phyloP scores from a whole-genome alignment of 1,140 invertebrate genomes.

The Rhopalosiphum padi region DNA sequence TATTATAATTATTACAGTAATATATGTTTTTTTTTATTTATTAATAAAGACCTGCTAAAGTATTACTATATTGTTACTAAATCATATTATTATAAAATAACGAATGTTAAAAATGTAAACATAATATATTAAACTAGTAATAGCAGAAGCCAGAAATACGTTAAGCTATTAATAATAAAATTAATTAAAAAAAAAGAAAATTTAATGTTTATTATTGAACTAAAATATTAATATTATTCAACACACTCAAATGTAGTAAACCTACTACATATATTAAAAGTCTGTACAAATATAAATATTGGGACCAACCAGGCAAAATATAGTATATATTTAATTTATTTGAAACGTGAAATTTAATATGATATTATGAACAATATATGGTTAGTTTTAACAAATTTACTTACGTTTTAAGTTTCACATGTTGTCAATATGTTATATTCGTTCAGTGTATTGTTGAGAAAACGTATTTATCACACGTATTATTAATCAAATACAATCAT shows the following conservation, averaged over 20 bases:
- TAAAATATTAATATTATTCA: too few relatives aligned
- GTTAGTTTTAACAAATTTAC: background rate
- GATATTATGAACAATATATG: background rate
- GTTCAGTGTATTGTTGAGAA: background rate
- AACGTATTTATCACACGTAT: background rate
- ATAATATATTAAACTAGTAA: too few relatives aligned
- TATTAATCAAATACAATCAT: background rate
- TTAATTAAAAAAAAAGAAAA: too few relatives aligned
- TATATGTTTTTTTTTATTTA: too few relatives aligned
- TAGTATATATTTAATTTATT: background rate
- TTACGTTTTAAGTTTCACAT: background rate
- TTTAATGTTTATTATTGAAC: too few relatives aligned
- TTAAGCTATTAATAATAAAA: too few relatives aligned
- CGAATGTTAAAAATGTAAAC: too few relatives aligned
- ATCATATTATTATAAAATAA: too few relatives aligned
- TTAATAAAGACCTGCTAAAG: too few relatives aligned
- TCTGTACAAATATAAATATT: background rate
- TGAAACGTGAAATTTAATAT: background rate
- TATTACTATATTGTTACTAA: too few relatives aligned
- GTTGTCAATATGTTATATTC: background rate
- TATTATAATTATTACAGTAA: too few relatives aligned
- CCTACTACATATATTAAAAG: background rate
- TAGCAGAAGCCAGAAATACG: too few relatives aligned
- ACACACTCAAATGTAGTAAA: background rate
- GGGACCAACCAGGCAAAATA: background rate